Evolutionary conservation across 2,797 vertebrate genomes (phyloP), one percentile per base, ranked within the genome.

Genomic region (Rhincodon typus): DNA sequence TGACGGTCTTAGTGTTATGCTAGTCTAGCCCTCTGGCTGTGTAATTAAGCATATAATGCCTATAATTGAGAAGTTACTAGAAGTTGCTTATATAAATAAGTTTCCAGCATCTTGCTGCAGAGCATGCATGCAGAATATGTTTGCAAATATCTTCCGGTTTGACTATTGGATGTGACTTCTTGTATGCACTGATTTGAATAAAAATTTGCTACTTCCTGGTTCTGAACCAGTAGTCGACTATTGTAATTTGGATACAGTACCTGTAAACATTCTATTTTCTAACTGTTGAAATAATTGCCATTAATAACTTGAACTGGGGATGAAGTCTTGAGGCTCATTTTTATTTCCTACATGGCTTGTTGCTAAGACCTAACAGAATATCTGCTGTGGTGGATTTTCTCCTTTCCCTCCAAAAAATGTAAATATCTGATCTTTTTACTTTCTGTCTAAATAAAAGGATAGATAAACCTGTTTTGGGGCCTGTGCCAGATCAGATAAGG

Each of bases 121-220:
- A 77, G 46, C 46, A 74, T 77, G 6, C 34, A 19, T 50, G 46
- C 46, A 95, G 94, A 34, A 91, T n/a, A 17, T 91, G 23, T 34
- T 91, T 91, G 70, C 77, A 77, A 46, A 17, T 94, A 46, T 82
- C n/a, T 17, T 82, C 53, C 1, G 67, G 70, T 95, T 95, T 77
- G 94, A 95, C 93, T 72, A 50, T 74, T 95, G 70, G 93, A 95
- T 95, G 70, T 77, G 91, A 70, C 62, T 46, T 70, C 42, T 17
- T 50, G 30, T 94, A 1, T 91, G 15, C 62, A 62, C 13, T 90
- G 87, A 62, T 90, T 90, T 90, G 3, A 19, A 91, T 19, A 91
- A 27, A 27, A 53, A 91, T 17, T 34, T 34, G 0, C 34, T 4
- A 62, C 57, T 34, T 3, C n/a, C 10, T 84, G 19, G 19, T 84